phyloP scores from a whole-genome alignment of 1,140 invertebrate genomes.

The Steinernema feltiae region DNA sequence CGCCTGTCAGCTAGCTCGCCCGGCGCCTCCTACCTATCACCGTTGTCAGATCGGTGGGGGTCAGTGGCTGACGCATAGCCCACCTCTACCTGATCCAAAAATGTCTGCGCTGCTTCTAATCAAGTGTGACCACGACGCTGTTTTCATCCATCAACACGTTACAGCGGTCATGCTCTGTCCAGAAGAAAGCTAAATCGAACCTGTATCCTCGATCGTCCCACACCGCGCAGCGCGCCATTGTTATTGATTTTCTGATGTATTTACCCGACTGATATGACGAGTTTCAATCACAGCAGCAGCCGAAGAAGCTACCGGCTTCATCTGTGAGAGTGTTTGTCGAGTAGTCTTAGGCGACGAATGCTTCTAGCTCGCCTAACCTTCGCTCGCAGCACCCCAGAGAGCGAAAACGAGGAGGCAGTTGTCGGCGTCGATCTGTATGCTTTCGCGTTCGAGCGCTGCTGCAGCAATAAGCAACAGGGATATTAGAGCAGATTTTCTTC shows the following conservation, averaged over 20 bases:
- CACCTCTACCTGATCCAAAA: too few relatives aligned
- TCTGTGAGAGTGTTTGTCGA: background rate
- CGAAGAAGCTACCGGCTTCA: background rate
- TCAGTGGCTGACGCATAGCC: too few relatives aligned
- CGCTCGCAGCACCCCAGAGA: background rate
- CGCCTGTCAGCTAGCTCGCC: too few relatives aligned
- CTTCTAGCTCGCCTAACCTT: background rate
- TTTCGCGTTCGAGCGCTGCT: background rate
- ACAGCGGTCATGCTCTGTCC: background rate
- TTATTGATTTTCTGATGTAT: background rate
- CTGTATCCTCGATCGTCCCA: background rate
- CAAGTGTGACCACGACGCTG: too few relatives aligned
- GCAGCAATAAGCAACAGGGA: background rate
- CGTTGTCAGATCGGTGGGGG: too few relatives aligned
- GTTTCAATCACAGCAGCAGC: background rate
- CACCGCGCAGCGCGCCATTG: background rate
- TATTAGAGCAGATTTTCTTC: background rate
- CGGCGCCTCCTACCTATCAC: too few relatives aligned
- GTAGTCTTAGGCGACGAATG: background rate
- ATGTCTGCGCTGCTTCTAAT: too few relatives aligned
- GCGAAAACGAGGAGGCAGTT: too few relatives aligned
- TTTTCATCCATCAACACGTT: too few relatives aligned
- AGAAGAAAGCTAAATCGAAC: background rate
- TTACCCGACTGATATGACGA: background rate
- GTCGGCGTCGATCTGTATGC: constrained; percentile 7